phyloP scores from a whole-genome alignment of 2,113 vertebrate species.

The Jacana jacana region DNA sequence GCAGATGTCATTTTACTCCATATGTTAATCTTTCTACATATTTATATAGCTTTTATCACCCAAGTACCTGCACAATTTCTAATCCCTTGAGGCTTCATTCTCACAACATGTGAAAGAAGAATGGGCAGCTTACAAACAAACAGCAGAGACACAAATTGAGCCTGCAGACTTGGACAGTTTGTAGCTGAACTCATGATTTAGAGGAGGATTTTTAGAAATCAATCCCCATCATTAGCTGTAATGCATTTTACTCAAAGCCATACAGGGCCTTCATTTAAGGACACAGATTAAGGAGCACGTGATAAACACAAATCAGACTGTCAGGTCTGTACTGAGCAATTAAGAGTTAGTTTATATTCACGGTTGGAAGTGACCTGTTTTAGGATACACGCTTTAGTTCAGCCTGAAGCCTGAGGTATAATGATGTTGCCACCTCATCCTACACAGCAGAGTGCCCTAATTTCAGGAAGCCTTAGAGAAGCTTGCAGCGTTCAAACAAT shows the following conservation, averaged over 20 bases:
- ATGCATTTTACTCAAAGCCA: neutral
- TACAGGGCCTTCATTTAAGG: neutral
- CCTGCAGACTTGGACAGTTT: neutral
- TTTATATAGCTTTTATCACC: neutral
- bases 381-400: neutral
- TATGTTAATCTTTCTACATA: neutral
- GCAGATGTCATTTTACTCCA: neutral
- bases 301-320: neutral
- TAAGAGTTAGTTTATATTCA: conserved; percentile 6
- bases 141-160: neutral
- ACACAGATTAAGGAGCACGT: conserved; percentile 13
- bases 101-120: neutral
- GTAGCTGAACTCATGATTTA: neutral
- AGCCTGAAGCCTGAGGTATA: neutral
- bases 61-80: neutral
- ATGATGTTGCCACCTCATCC: neutral
- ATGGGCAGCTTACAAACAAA: neutral
- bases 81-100: neutral
- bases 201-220: neutral
- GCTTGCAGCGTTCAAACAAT: neutral
- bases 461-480: neutral
- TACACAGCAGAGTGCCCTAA: neutral
- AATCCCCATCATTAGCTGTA: neutral
- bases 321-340: neutral
- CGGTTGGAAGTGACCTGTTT: conserved; percentile 30